Evolutionary conservation across 2,113 vertebrate genomes (phyloP), one percentile per base, ranked within the genome.

Genomic region (Salvelinus fontinalis): DNA sequence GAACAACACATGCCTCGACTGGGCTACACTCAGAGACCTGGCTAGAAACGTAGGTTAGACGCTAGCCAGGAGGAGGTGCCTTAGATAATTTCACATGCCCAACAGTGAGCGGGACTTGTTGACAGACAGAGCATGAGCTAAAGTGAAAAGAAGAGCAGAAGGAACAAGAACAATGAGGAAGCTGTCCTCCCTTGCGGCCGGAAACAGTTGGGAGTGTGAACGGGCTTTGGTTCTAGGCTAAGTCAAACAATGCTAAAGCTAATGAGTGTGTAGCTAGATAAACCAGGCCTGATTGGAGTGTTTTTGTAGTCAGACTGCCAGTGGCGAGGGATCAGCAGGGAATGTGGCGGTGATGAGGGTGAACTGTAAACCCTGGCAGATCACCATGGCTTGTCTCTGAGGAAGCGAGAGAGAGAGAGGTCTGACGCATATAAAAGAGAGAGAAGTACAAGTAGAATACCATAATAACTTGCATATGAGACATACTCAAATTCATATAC

Each of bases 251-350:
- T 77, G 73, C 82, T 70, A 74, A 76, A 81, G 78, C 84, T 84
- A 89, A 89, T 83, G 82, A 86, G 81, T 75, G 71, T 78, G 83
- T 78, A 18, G 48, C n/a, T 85, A 82, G 73, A 77, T 85, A 80
- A 85, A 86, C 79, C 78, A 69, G 74, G 71, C 71, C 74, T 84
- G 87, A 86, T 86, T 86, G 73, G 51, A 26, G 73, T 87, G 86
- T 84, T 84, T 83, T 82, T 87, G 78, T 81, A 85, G 86, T 83
- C 83, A 80, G 73, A 9, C 74, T 74, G 87, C 87, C 89, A 84
- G 85, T 73, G 60, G 80, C 34, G 73, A 70, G 29, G 75, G 74
- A 76, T 84, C 77, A 81, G 11, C 12, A 24, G 57, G 60, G 73
- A 73, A 75, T 71, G 73, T 54, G 65, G 16, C 14, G 26, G 70